Evolutionary conservation across 2,888 invertebrate species (phyloP).

Genomic region (Timandra comae): DNA sequence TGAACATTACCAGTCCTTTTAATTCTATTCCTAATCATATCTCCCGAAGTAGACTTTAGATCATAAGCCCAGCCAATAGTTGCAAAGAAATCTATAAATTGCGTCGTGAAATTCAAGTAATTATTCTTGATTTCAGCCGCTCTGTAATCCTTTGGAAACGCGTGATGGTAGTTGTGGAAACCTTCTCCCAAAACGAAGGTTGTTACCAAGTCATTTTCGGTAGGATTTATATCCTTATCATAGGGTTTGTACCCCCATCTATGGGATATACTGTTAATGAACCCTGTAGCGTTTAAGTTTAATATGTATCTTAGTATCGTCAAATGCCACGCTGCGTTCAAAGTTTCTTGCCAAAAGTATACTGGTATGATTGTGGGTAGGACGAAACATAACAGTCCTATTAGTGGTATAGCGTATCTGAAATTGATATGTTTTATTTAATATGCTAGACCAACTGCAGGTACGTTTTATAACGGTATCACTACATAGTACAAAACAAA

Average conservation of each 20-base stretch:
- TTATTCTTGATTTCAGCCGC: conserved; percentile 32
- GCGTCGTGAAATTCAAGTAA: conserved; percentile 19
- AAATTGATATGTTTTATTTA: no score
- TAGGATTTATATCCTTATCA: conserved; percentile 39
- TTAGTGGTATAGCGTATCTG: conserved; percentile 15
- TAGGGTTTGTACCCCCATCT: conserved; percentile 58
- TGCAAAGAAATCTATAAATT: conserved; percentile 21
- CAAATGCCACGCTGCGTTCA: conserved; percentile 14
- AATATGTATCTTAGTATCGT: conserved; percentile 14
- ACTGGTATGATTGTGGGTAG: conserved; percentile 16
- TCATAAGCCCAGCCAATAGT: conserved; percentile 15
- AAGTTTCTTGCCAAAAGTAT: conserved; percentile 15
- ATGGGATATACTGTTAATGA: conserved; percentile 81
- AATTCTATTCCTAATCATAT: conserved; percentile 6
- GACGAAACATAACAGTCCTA: conserved; percentile 6
- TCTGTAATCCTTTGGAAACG: conserved; percentile 39
- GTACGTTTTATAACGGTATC: no score
- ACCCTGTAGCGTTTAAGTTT: conserved; percentile 44
- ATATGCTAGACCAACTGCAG: no score
- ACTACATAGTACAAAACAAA: background rate
- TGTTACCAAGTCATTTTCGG: conserved; percentile 22
- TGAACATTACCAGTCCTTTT: conserved; percentile 7
- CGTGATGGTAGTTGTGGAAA: conserved; percentile 43
- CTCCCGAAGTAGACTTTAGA: conserved; percentile 4
- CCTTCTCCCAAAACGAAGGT: conserved; percentile 33